Evolutionary conservation across 2,113 vertebrate species (phyloP), one percentile per base, ranked within the genome.

Genomic region (Platichthys flesus): DNA sequence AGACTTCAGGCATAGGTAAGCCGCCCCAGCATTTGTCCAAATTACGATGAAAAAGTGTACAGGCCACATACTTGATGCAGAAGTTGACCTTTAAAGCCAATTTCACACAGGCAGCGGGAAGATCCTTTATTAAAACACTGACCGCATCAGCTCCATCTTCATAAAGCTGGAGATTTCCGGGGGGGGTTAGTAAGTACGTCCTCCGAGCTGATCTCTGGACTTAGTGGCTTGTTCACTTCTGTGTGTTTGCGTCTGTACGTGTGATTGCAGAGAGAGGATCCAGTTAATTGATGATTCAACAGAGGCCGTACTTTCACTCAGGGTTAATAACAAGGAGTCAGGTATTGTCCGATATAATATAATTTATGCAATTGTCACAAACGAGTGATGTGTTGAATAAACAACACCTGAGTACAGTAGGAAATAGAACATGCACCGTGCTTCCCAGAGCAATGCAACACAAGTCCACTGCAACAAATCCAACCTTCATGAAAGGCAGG

Each of bases 1-100:
- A 98, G 98, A 99, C 96, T 98, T 97, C 97, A 97, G 97, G 95
- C 97, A 99, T 96, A 99, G 98, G 98, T 99, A 99, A 99, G 97
- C 65, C 49, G 49, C 35, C 40, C 15, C 15, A 28, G 40, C 59
- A n/a, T 63, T 74, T 2, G 12, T 40, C 61, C 13, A 24, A 72
- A 65, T 64, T 15, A 37, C 59, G 58, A 40, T 4, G 55, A 24
- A 56, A 55, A 65, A 51, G 4, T 15, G 3, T 59, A 14, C 24
- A 49, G 66, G 35, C 23, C 58, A 61, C 8, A 60, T 13, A 71
- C 18, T 57, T 59, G 37, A 47, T 45, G 7, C 52, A 23, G 0
- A 58, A 54, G 24, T 28, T 65, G 54, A 73, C 51, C 74, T 69
- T 72, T 58, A 52, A 4, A 65, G 55, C 18, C 45, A 3, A 56